A percentile compares a stretch with the other conserved stretches of the same genome.
These are phyloP conservation scores for Vanacampus margaritifer DNA, from an alignment of 2,113 vertebrate genomes.

Conservation along the genomic window DNA sequence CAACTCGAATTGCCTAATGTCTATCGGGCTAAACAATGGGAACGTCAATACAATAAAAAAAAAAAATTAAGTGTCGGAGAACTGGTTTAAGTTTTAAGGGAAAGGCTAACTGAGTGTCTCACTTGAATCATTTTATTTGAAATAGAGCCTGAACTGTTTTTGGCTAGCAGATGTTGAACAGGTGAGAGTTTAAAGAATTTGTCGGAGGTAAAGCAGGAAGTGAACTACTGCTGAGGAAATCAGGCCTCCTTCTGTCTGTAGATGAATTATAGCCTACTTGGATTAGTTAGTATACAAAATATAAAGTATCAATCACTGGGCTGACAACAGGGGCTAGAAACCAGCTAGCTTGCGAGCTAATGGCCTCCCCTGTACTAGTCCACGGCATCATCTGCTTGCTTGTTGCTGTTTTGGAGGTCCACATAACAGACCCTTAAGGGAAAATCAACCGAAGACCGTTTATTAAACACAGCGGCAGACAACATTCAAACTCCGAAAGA, in stretches of 20 bases:
- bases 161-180: conserved; percentile 39
- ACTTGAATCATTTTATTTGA: conserved; percentile 20
- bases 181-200: conserved; percentile 18
- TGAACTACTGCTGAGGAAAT: not conserved
- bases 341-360: too few relatives aligned
- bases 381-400: too few relatives aligned
- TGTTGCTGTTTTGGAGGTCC: too few relatives aligned
- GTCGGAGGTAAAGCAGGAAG: not conserved
- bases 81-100: not conserved
- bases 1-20: conserved; percentile 36
- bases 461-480: too few relatives aligned
- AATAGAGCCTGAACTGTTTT: conserved; percentile 27
- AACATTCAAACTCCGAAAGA: too few relatives aligned
- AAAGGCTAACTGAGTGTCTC: not conserved
- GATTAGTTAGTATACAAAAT: too few relatives aligned
- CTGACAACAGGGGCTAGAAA: too few relatives aligned
- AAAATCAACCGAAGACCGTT: too few relatives aligned
- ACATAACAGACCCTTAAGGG: too few relatives aligned
- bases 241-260: not conserved
- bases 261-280: too few relatives aligned
- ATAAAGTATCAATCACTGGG: too few relatives aligned
- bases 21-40: conserved; percentile 19
- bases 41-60: not conserved
- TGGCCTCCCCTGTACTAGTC: too few relatives aligned
- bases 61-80: conserved; percentile 23